Conservation (phyloP, 1,140 invertebrate species). For the Lepidurus couesii region DNA sequence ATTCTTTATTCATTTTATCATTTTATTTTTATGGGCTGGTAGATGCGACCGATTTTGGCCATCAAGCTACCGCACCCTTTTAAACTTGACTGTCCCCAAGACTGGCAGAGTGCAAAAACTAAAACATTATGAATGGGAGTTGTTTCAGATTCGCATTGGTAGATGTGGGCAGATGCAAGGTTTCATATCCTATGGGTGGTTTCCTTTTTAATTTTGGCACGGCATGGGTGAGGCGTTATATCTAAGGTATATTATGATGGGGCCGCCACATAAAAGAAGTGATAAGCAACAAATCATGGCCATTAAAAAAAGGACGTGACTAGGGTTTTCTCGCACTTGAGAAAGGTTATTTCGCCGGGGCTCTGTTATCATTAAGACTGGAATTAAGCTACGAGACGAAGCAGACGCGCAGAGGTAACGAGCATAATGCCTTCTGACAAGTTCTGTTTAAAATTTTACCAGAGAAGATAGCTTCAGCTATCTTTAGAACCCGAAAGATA, state of each 20-base stretch:
- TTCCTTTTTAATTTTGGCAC: constrained; percentile 23
- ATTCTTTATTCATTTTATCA: no score
- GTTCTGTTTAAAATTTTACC: not conserved
- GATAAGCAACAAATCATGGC: not conserved
- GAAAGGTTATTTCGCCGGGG: no score
- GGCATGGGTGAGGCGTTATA: no score
- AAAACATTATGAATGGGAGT: no score
- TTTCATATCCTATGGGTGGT: not conserved
- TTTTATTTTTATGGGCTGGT: no score
- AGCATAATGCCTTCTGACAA: constrained; percentile 19
- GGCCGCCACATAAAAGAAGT: not conserved
- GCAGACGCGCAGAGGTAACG: not conserved
- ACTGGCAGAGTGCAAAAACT: no score
- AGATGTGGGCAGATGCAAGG: not conserved
- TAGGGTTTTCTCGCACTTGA: constrained; percentile 14
- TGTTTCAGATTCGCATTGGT: no score
- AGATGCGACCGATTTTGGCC: no score
- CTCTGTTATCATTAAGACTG: not conserved
- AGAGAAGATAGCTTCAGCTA: not conserved
- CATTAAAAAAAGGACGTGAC: not conserved
- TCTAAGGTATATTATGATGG: constrained; percentile 3
- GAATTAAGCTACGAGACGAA: not conserved
- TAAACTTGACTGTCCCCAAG: no score
- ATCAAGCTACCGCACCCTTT: no score
- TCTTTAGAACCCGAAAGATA: not conserved